Evolutionary conservation across 64 coral and sea anemone genomes (phyloP), one percentile per base, ranked within the genome.

Genomic region (Dendronephthya gigantea): DNA sequence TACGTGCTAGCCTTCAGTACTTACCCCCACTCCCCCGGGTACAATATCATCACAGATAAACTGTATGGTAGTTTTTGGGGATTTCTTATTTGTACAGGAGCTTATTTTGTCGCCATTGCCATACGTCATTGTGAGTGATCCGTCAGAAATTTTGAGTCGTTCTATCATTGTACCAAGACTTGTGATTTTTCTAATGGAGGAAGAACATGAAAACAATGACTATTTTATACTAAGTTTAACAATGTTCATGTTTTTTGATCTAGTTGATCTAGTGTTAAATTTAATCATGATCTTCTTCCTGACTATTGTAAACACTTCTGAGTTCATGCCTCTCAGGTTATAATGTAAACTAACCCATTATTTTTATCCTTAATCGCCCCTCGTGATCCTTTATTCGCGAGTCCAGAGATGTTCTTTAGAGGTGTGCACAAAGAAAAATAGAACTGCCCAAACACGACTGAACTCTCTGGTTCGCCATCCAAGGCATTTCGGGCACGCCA

Each of bases 351-450:
- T 62, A n/a, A 62, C 55, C 55, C 55, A 0, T 62, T n/a, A 30
- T 19, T 5, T 4, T 0, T 22, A 22, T 62, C 55, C 25, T 62
- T 23, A 15, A 79, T 79, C 15, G 72, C 72, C 72, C 0, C 72
- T 39, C 72, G 7, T 15, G 72, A 79, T 8, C 72, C 72, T 33
- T 79, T 79, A 34, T 36, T 79, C 72, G 19, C 36, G 1, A 36
- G 72, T 36, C 8, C 31, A 79, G 30, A 11, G 13, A 79, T 79
- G 28, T 79, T 39, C 29, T 34, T 39, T 29, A 79, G 32, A 1
- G 72, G 72, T 79, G 34, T 79, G 37, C 72, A 79, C 9, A 79
- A 29, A 39, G 72, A 79, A 35, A 79, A 39, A 35, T 79, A 79
- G 29, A 79, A 79, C 29, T 79, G 30, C 32, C 32, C 14, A 30